Evolutionary conservation across 2,797 vertebrate genomes (phyloP), one percentile per base, ranked within the genome.

Genomic region (Falco peregrinus): DNA sequence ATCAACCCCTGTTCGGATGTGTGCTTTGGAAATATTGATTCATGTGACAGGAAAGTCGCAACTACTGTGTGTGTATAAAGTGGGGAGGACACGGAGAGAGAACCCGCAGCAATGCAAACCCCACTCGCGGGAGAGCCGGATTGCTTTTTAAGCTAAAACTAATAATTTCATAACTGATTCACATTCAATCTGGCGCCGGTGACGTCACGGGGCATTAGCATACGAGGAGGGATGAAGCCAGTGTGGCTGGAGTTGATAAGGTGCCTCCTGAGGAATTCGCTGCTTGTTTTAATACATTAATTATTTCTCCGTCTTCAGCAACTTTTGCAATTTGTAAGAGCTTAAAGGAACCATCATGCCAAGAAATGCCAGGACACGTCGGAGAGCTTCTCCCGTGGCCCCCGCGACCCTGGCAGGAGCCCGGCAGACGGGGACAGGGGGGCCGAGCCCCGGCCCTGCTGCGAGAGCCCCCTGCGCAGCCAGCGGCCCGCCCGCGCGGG

Each of bases 171-270:
- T 97, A 96, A 96, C 92, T 92, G 53, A 85, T 94, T 95, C 96
- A 74, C 95, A 94, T 95, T 96, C 94, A 97, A 96, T 96, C 96
- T 89, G 89, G 91, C 77, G 88, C 91, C 75, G 48, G 43, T 98
- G 98, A 98, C 97, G 98, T 98, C 98, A 98, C 79, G 47, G 87
- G 54, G 63, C 64, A 98, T 98, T 98, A 98, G 97, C 98, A 98
- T 97, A 97, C 94, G 90, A 97, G 97, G 96, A 97, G 90, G 96
- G 97, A 96, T 89, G 94, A 96, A 97, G 97, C 95, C 97, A 95
- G 98, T 96, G 97, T 98, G 98, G 97, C 96, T 90, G 91, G 96
- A 92, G 95, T 95, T 92, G 98, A 98, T 98, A 98, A 98, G 98
- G 97, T 96, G 97, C 97, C 97, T 98, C 93, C 92, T 89, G 97